Base-by-base conservation (phyloP, 2,888 invertebrate genomes). In the Cremastinae sp. region DNA sequence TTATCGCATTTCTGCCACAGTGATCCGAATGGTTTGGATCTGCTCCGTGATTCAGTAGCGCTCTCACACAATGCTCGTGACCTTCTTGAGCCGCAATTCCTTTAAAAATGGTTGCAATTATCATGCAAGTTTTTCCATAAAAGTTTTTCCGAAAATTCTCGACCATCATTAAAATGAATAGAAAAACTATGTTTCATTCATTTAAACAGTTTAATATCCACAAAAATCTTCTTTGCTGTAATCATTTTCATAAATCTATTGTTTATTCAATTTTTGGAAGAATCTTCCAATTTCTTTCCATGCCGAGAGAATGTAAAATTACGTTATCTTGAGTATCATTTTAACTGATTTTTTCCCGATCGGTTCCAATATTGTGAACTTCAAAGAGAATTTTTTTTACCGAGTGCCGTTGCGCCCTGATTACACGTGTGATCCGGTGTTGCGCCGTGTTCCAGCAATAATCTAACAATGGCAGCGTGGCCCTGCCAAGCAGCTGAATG, bases 401-500 rank as follows among this genome's bases (percentile, higher is more conserved):
- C 94, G 76, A 98, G 91, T 7, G 98, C 97, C 10, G 98, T 98
- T 55, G 98, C 98, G 18, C 98, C 98, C 91, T 98, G 98, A 85
- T 97, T 96, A 88, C 98, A 98, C 0, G 96, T 95, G 82, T 97
- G 97, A 90, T 97, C 94, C 14, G 97, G 95, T 69, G 92, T 90
- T 0, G 98, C 97, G 3, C 96, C 96, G 82, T 94, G 93, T 83
- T 94, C 94, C 51, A 98, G 91, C 10, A 97, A 90, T 43, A 97
- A 91, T 73, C 94, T 93, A 80, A 98, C 96, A 45, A 96, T 96
- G 58, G 93, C 93, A 43, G 94, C 93, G 85, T 98, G 96, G 0
- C 98, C 98, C 87, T 98, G 96, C 98, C 98, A 98, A 62, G 97
- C 96, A 12, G 98, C 98, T 39, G 97, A 97, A 91, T 98, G 98